Percentiles rank a stretch among this genome's conserved stretches.
Conservation (phyloP, 1,140 invertebrate genomes). For the Holcopasites calliopsidis region DNA sequence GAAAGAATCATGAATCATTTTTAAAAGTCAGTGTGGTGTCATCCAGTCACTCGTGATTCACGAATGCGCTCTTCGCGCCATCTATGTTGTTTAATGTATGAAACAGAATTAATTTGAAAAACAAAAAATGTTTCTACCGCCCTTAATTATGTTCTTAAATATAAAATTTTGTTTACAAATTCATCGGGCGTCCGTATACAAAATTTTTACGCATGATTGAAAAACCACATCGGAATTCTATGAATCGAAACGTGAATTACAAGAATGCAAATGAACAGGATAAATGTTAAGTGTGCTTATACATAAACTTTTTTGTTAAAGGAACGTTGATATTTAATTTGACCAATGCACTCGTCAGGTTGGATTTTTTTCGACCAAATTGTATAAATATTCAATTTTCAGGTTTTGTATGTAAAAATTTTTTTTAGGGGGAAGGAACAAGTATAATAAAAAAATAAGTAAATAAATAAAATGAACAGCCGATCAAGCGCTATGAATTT, state of each 20-base stretch:
- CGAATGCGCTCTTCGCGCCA: too few relatives aligned
- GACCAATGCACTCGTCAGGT: constrained; percentile 12
- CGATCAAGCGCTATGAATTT: constrained; percentile 35
- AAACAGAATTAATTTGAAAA: neutral
- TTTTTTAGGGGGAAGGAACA: constrained; percentile 41
- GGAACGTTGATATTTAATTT: constrained; percentile 22
- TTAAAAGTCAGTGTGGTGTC: too few relatives aligned
- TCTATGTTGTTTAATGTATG: neutral
- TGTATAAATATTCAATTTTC: constrained; percentile 14
- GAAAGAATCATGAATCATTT: too few relatives aligned
- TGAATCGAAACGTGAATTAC: neutral
- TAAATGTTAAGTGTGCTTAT: constrained; percentile 2
- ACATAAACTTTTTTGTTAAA: constrained; percentile 2
- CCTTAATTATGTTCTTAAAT: neutral
- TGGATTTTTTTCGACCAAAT: constrained; percentile 27
- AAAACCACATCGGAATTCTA: too few relatives aligned
- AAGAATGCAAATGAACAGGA: neutral
- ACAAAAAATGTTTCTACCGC: neutral
- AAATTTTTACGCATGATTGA: neutral
- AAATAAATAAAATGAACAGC: constrained; percentile 33
- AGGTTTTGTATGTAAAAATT: constrained; percentile 41
- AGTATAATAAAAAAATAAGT: constrained; percentile 19
- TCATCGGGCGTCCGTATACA: neutral
- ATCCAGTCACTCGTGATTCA: too few relatives aligned
- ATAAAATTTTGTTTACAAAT: neutral